Percentiles rank a stretch among this genome's conserved stretches.
These are phyloP conservation scores for Lepidothrix coronata DNA, from an alignment of 2,113 vertebrate species.

Conservation along the genomic window DNA sequence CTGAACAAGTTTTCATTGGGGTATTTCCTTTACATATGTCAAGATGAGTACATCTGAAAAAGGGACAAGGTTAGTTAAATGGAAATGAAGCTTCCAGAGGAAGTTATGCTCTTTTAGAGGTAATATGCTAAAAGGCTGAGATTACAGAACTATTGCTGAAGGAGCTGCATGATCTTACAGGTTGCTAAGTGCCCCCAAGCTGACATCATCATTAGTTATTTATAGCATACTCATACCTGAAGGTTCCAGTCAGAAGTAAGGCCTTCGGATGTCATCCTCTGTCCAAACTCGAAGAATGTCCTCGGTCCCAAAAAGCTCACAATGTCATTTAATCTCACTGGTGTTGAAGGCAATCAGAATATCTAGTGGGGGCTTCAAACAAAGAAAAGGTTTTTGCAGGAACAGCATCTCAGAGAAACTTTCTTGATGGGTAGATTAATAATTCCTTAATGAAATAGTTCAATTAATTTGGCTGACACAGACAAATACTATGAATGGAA, in stretches of 20 bases:
- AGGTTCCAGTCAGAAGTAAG: neutral
- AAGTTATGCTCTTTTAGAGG: conserved; percentile 36
- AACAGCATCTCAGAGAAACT: neutral
- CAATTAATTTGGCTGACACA: conserved; percentile 2
- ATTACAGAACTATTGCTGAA: conserved; percentile 50
- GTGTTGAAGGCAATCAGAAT: neutral
- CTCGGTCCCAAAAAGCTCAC: neutral
- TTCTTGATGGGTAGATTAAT: neutral
- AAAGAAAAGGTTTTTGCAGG: neutral
- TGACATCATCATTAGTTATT: conserved; percentile 55
- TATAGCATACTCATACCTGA: conserved; percentile 1
- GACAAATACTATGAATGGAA: neutral
- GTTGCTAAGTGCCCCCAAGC: neutral
- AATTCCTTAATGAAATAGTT: neutral
- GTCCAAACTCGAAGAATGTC: neutral
- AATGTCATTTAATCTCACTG: neutral
- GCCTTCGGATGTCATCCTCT: neutral
- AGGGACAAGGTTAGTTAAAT: conserved; percentile 39
- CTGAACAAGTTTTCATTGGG: conserved; percentile 39
- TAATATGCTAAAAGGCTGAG: conserved; percentile 38
- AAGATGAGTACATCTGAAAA: conserved; percentile 5
- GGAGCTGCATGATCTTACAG: neutral
- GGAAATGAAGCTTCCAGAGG: conserved; percentile 35
- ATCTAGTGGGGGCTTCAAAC: neutral
- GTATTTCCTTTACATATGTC: conserved; percentile 52